Conservation (phyloP, 2,888 invertebrate genomes). For the Dasysyrphus albostriatus region DNA sequence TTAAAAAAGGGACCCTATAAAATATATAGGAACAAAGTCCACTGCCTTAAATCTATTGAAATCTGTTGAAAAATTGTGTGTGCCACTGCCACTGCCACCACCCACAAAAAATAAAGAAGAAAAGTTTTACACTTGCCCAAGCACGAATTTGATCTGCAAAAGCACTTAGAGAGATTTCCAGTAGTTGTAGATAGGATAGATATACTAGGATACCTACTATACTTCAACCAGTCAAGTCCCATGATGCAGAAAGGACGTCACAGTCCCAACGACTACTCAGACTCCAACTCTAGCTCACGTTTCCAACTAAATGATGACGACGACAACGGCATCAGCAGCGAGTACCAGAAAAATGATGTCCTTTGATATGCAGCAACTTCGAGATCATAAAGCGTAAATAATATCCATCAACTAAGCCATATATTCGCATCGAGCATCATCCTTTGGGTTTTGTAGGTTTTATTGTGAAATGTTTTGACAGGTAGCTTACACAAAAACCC, state of each 20-base stretch:
- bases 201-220: not conserved
- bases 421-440: conserved; percentile 56
- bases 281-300: not conserved
- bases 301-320: conserved; percentile 21
- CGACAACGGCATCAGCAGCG: conserved; percentile 12
- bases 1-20: conserved; percentile 7
- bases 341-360: conserved; percentile 64
- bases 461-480: conserved; percentile 63
- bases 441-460: conserved; percentile 26
- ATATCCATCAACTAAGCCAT: conserved; percentile 63
- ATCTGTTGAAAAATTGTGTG: conserved; percentile 7
- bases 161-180: conserved; percentile 73
- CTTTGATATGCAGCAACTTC: conserved; percentile 66
- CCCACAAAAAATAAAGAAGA: conserved; percentile 42
- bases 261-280: conserved; percentile 39
- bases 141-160: conserved; percentile 76
- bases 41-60: conserved; percentile 9
- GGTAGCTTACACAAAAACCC: conserved; percentile 63
- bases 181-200: conserved; percentile 23
- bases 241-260: conserved; percentile 73
- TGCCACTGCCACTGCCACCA: conserved; percentile 20
- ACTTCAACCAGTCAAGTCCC: conserved; percentile 42
- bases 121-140: conserved; percentile 72
- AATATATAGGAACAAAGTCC: conserved; percentile 37
- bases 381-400: conserved; percentile 70